These are phyloP conservation scores for Bedellia somnulentella DNA, from an alignment of 2,888 invertebrate species.

Conservation along the genomic window DNA sequence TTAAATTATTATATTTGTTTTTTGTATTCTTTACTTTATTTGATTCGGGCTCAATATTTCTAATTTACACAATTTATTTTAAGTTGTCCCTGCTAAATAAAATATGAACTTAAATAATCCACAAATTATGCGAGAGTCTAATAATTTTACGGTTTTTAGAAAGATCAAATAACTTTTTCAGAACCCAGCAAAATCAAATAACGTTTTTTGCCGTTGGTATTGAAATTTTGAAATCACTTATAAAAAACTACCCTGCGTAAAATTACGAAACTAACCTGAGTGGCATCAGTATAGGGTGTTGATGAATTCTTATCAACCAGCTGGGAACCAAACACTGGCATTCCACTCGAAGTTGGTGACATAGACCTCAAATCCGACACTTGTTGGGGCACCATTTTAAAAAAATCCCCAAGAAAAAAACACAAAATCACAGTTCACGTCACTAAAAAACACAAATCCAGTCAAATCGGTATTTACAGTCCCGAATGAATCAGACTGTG, in stretches of 20 bases:
- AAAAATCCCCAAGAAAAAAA: constrained; percentile 19
- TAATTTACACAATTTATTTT: too few species aligned
- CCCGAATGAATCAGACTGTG: too few species aligned
- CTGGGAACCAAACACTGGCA: constrained; percentile 86
- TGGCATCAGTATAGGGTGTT: constrained; percentile 97
- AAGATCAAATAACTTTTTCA: too few species aligned
- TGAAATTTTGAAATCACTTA: constrained; percentile 7
- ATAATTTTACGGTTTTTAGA: too few species aligned
- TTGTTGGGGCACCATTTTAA: constrained; percentile 77
- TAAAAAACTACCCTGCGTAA: constrained; percentile 1
- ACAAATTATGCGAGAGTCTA: too few species aligned
- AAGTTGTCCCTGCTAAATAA: too few species aligned
- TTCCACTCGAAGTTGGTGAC: constrained; percentile 64
- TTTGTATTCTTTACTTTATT: too few species aligned
- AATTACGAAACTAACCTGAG: constrained; percentile 81
- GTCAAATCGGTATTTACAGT: not conserved
- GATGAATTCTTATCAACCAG: constrained; percentile 86
- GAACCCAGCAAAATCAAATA: too few species aligned
- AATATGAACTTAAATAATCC: too few species aligned
- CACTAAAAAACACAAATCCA: not conserved
- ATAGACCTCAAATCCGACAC: constrained; percentile 58
- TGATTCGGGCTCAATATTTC: too few species aligned
- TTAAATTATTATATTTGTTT: too few species aligned
- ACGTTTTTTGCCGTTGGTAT: too few species aligned
- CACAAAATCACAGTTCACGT: constrained; percentile 40